A percentile compares a stretch with the other conserved stretches of the same genome.
phyloP scores from a whole-genome alignment of 2,113 vertebrate genomes.

The Cynocephalus volans region DNA sequence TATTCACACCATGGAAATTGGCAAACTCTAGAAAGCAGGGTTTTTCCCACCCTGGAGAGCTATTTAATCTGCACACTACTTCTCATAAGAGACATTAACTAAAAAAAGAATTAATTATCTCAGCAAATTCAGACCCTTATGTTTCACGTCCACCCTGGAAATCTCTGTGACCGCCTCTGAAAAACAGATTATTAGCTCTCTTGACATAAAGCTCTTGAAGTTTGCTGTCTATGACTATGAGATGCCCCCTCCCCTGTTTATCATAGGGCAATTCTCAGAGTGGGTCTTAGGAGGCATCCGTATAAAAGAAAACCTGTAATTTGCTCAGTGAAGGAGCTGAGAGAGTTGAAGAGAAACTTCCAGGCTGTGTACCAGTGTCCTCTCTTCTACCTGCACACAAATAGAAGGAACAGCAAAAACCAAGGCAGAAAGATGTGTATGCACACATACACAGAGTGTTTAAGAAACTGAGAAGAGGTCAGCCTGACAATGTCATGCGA shows the following conservation, averaged over 20 bases:
- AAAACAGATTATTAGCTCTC: background rate
- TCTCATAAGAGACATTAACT: background rate
- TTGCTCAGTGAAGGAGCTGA: background rate
- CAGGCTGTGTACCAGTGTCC: background rate
- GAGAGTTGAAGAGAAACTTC: background rate
- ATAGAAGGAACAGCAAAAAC: background rate
- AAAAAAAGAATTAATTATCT: background rate
- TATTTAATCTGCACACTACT: background rate
- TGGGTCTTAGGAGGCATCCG: fast-evolving
- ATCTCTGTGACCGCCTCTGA: background rate
- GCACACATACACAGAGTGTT: background rate
- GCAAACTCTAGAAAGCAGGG: background rate
- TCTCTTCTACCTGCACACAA: background rate
- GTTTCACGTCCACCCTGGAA: background rate
- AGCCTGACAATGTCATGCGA: background rate
- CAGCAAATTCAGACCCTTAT: background rate
- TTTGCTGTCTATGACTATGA: background rate
- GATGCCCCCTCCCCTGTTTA: background rate
- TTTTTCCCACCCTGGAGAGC: background rate
- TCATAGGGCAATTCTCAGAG: background rate
- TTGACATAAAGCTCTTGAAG: background rate
- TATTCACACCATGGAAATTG: background rate
- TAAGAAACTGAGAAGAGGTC: background rate
- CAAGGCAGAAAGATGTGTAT: background rate
- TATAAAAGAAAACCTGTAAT: background rate